Evolutionary conservation across 2,797 vertebrate species (phyloP).

Genomic region (Chloroceryle inda): DNA sequence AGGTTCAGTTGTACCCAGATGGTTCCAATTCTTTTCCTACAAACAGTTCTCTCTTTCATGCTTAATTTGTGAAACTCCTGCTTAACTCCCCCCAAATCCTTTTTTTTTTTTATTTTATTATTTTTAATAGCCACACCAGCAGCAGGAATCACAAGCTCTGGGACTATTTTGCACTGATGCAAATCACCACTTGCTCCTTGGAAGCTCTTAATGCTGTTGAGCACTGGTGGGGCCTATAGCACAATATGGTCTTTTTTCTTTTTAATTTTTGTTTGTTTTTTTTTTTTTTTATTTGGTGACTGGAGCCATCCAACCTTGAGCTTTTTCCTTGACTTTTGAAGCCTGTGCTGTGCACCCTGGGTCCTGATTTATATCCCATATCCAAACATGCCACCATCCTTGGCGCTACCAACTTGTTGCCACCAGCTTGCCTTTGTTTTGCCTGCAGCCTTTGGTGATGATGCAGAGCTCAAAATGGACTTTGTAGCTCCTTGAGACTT

Average conservation of each 20-base stretch:
- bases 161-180: background rate
- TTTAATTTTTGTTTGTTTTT: background rate
- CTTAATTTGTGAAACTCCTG: background rate
- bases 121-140: background rate
- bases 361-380: background rate
- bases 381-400: accelerated
- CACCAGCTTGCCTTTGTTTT: background rate
- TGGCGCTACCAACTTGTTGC: background rate
- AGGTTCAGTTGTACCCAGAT: slow-evolving; percentile 8
- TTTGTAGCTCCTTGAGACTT: background rate
- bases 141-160: background rate
- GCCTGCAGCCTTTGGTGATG: background rate
- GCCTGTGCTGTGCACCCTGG: background rate
- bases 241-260: background rate
- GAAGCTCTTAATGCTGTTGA: background rate
- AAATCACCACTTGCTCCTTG: background rate
- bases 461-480: background rate
- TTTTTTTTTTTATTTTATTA: background rate
- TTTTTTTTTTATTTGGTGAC: too few relatives aligned
- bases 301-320: background rate
- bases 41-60: background rate
- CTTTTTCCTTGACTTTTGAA: background rate
- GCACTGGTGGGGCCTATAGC: background rate
- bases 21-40: slow-evolving; percentile 6
- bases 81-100: background rate